phyloP scores from a whole-genome alignment of 1,140 invertebrate genomes.

The Acromyrmex heyeri region DNA sequence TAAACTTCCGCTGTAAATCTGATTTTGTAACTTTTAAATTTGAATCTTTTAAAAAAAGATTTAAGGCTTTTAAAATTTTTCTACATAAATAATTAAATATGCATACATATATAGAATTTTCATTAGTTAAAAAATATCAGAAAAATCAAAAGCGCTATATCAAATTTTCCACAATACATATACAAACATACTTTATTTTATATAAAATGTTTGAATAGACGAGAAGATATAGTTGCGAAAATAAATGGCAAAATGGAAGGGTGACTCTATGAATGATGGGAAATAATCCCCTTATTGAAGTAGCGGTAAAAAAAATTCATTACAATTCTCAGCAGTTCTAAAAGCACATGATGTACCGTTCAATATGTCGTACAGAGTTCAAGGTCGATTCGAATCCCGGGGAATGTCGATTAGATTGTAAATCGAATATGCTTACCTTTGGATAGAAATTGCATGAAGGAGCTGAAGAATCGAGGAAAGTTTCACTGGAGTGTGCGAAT shows the following conservation, averaged over 20 bases:
- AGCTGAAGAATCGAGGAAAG: constrained; percentile 51
- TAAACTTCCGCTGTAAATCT: background rate
- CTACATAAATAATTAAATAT: background rate
- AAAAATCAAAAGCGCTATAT: background rate
- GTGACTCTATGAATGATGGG: background rate
- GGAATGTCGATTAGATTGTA: constrained; percentile 47
- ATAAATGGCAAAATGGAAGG: constrained; percentile 18
- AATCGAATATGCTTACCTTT: constrained; percentile 60
- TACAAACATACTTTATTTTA: background rate
- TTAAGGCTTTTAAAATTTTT: background rate
- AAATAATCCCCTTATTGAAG: background rate
- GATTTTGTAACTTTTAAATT: background rate
- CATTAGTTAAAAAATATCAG: background rate
- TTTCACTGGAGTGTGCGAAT: constrained; percentile 27
- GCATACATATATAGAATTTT: background rate
- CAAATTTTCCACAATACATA: background rate
- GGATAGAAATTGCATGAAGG: constrained; percentile 32
- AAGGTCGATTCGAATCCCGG: constrained; percentile 34
- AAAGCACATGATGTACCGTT: background rate
- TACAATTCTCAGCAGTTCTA: background rate
- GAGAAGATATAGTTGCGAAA: background rate
- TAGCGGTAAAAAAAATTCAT: background rate
- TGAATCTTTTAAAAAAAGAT: background rate
- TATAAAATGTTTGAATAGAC: background rate
- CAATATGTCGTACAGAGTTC: constrained; percentile 39